phyloP scores from a whole-genome alignment of 2,797 vertebrate genomes.

The Manis javanica region DNA sequence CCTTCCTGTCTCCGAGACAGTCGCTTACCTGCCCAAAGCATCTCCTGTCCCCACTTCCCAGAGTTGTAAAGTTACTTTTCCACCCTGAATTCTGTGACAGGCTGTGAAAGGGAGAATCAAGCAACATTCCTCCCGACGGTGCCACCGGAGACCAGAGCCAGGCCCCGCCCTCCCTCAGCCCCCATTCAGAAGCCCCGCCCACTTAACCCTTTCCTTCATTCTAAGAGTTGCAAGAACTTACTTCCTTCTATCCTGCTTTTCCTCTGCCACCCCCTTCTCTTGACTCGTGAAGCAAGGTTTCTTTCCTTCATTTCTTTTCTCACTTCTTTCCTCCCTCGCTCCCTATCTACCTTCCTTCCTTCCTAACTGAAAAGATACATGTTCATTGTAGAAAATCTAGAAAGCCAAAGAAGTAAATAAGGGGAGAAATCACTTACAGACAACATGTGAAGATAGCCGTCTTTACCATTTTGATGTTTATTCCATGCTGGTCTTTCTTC shows the following conservation, averaged over 20 bases:
- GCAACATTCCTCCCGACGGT: background rate
- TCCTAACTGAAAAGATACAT: background rate
- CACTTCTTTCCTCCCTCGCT: background rate
- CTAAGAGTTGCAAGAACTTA: background rate
- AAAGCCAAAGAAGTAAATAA: background rate
- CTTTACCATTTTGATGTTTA: background rate
- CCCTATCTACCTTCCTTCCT: background rate
- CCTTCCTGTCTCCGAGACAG: background rate
- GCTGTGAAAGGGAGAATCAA: background rate
- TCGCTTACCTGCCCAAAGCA: background rate
- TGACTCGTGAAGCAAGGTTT: background rate
- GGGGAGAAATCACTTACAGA: background rate
- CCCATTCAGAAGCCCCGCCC: background rate
- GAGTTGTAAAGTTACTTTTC: background rate
- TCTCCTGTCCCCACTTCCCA: background rate
- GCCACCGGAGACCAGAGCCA: too few species aligned
- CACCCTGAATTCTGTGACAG: background rate
- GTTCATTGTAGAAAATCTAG: background rate
- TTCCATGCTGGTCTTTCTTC: background rate
- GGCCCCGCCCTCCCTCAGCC: background rate
- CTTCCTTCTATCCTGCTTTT: background rate
- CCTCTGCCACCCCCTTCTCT: background rate
- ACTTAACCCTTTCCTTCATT: background rate
- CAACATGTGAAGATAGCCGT: background rate
- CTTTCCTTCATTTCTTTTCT: background rate